Percentiles rank a stretch among this genome's conserved stretches.
phyloP scores from a whole-genome alignment of 2,113 vertebrate genomes.

The Prunella himalayana region DNA sequence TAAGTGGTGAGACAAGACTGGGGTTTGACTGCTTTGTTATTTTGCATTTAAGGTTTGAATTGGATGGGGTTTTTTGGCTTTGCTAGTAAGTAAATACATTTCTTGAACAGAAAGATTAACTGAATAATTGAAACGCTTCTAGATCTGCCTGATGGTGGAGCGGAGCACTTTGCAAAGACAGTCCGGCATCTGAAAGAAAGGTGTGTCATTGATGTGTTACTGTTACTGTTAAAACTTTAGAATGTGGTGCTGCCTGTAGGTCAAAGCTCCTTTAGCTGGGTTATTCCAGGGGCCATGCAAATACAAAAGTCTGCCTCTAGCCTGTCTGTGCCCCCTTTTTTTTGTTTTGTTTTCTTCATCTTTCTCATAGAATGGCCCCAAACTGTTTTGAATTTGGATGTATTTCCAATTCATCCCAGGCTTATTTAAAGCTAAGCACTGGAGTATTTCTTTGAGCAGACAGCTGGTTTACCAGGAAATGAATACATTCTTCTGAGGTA shows the following conservation, averaged over 20 bases:
- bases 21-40: not conserved
- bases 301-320: not conserved
- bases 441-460: not conserved
- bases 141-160: slow-evolving; percentile 93
- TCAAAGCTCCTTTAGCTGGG: not conserved
- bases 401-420: not conserved
- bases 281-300: not conserved
- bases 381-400: not conserved
- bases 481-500: not conserved
- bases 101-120: not conserved
- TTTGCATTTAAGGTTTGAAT: not conserved
- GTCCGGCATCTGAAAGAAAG: slow-evolving; percentile 88
- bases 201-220: slow-evolving; percentile 60
- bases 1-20: not conserved
- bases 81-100: not conserved
- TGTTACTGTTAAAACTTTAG: not conserved
- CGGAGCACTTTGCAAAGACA: slow-evolving; percentile 89
- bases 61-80: not conserved
- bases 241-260: not conserved
- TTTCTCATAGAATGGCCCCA: not conserved
- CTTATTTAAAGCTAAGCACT: not conserved
- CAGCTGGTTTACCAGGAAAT: not conserved
- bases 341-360: not conserved
- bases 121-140: slow-evolving; percentile 20
- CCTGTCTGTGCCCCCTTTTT: not conserved